Base-by-base conservation (phyloP, 2,797 vertebrate genomes). In the Astyanax mexicanus region DNA sequence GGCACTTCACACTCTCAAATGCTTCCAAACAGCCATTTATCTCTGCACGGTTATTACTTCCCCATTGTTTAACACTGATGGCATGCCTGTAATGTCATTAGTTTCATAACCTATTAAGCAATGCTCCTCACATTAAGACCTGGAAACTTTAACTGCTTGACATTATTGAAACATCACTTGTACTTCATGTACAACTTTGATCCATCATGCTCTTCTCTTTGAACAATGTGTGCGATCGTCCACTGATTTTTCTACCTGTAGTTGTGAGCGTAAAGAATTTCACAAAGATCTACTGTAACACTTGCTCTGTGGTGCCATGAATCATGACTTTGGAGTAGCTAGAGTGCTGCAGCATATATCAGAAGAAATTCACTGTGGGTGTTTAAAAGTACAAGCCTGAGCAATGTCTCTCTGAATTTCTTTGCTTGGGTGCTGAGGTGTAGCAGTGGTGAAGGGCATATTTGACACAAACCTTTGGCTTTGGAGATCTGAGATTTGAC, bases 21-120 rank as follows among this genome's bases (percentile, higher is more conserved):
- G 55, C 54, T 25, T 44, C 23, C 68, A 71, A 12, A 64, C 23
- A 68, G 35, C 13, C 25, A 35, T 25, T 29, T 37, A 9, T 27
- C 8, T 4, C 17, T 8, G 21, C 6, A 6, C 17, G 13, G 70
- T 13, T 47, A 1, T 67, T 21, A 17, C 13, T 58, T 67, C 11
- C 37, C 27, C 58, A 42, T 32, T 45, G n/a, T 76, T 69, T 17
- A 81, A 55, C 37, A 67, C 69, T 13, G 35, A 72, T 47, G 23
- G 7, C 11, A 17, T 49, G 42, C 21, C 9, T 73, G 38, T 35
- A 67, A 35, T 52, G 15, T 21, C 29, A 17, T 58, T 60, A 17
- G 7, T 10, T 60, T 58, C 19, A 37, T 40, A 15, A 25, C 1
- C 15, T 51, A 1, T 47, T 23, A 23, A 23, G 19, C 19, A 3